Evolutionary conservation across 2,797 vertebrate genomes (phyloP), one percentile per base, ranked within the genome.

Genomic region (Sebastes nivosus): DNA sequence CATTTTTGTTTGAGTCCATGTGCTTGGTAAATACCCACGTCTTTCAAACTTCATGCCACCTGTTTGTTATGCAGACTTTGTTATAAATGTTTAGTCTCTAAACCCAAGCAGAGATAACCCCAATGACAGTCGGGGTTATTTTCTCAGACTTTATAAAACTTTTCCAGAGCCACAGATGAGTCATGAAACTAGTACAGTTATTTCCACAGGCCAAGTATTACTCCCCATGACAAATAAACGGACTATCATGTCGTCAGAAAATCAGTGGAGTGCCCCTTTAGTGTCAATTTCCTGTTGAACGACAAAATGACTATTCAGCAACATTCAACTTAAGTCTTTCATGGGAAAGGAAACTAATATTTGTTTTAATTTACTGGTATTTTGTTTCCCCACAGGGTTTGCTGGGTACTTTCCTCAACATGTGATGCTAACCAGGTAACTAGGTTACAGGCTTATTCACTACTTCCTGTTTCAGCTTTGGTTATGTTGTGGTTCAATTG

Each of bases 331-430:
- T n/a, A 10, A 32, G 9, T n/a, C 18, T 38, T n/a, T 18, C 4
- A 20, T 2, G 16, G 14, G 13, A 60, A 46, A 46, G 6, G 22
- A 5, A 67, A 5, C 8, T 20, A n/a, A 20, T 2, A 29, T 13
- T 2, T 36, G 5, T 67, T 6, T 14, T 24, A 8, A n/a, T 38
- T 52, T 2, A 13, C 10, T 9, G 20, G 8, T 1, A 0, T 14
- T 3, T 0, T 22, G 5, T 32, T 20, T 7, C 32, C 42, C 32
- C 42, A 4, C 61, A 6, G 46, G 8, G 16, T 3, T 24, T 7
- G 8, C 2, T 58, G 9, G 85, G 79, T 87, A 84, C 73, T 80
- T 84, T 80, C 80, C 77, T 59, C 5, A 6, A 14, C 4, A 9
- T 3, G 5, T 42, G 38, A 42, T 14, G 38, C 13, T 42, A 42